phyloP scores from a whole-genome alignment of 2,113 vertebrate species.

The Periophthalmodon schlosseri region DNA sequence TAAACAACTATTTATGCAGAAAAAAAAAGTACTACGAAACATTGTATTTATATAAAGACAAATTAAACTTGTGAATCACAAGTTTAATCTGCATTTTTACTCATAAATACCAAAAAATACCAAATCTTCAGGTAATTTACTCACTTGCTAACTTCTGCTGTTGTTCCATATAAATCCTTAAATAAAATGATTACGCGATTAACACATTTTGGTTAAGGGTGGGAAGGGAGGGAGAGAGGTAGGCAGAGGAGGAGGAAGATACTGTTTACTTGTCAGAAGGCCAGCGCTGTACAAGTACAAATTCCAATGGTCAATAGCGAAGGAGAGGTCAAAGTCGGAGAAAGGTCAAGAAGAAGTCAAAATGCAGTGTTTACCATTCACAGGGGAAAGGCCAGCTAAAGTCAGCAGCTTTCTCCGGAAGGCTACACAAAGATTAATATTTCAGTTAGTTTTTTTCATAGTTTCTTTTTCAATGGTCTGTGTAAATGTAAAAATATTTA shows the following conservation, averaged over 20 bases:
- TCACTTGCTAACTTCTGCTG: too few relatives aligned
- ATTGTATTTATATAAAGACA: too few relatives aligned
- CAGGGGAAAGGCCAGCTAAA: neutral
- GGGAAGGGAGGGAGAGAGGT: slow-evolving; percentile 5
- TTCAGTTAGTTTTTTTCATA: neutral
- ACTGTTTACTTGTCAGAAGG: slow-evolving; percentile 40
- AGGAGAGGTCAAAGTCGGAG: slow-evolving; percentile 14
- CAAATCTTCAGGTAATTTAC: too few relatives aligned
- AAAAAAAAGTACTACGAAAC: too few relatives aligned
- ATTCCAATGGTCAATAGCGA: slow-evolving; percentile 16
- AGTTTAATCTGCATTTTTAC: too few relatives aligned
- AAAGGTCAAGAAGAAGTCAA: slow-evolving; percentile 23
- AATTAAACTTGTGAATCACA: too few relatives aligned
- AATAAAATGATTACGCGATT: too few relatives aligned
- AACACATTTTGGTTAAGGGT: neutral
- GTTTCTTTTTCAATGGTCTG: neutral
- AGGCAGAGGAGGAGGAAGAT: neutral
- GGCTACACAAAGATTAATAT: neutral
- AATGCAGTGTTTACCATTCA: neutral
- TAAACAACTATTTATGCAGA: too few relatives aligned
- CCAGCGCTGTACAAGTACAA: neutral
- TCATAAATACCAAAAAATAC: too few relatives aligned
- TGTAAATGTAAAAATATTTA: neutral
- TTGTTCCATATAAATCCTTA: too few relatives aligned
- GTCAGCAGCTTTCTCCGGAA: slow-evolving; percentile 2